These are phyloP conservation scores for Myripristis murdjan DNA, from an alignment of 2,797 vertebrate species.

Conservation along the genomic window DNA sequence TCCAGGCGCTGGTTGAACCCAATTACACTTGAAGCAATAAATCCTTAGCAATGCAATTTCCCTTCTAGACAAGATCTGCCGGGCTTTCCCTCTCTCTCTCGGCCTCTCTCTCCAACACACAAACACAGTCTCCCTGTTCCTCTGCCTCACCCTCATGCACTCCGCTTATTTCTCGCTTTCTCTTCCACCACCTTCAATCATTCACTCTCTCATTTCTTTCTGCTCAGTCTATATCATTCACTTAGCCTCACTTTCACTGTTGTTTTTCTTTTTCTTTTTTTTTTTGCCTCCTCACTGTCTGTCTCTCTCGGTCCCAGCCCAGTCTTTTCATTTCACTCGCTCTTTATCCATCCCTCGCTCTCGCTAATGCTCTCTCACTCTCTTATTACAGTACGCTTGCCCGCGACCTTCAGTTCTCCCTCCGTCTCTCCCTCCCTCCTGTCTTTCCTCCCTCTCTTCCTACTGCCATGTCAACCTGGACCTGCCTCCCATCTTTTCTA, in stretches of 20 bases:
- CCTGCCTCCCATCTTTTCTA: slow-evolving; percentile 10
- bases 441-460: slow-evolving; percentile 20
- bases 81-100: slow-evolving; percentile 60
- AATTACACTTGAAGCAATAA: slow-evolving; percentile 87
- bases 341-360: slow-evolving; percentile 30
- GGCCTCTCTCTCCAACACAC: slow-evolving; percentile 26
- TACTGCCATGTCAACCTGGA: not conserved
- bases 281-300: not conserved
- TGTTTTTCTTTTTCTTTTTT: slow-evolving; percentile 12
- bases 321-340: not conserved
- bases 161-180: slow-evolving; percentile 24
- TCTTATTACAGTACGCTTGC: slow-evolving; percentile 49
- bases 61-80: slow-evolving; percentile 77
- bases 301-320: slow-evolving; percentile 1
- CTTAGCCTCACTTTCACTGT: not conserved
- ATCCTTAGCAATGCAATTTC: slow-evolving; percentile 86
- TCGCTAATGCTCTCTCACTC: slow-evolving; percentile 32
- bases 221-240: slow-evolving; percentile 11
- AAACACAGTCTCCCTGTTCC: not conserved
- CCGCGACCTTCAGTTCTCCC: slow-evolving; percentile 53
- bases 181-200: slow-evolving; percentile 29
- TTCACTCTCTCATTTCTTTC: slow-evolving; percentile 15
- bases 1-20: slow-evolving; percentile 83
- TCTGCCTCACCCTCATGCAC: slow-evolving; percentile 32
- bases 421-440: not conserved